Base-by-base conservation (phyloP, 2,888 invertebrate genomes). In the Tyria jacobaeae region DNA sequence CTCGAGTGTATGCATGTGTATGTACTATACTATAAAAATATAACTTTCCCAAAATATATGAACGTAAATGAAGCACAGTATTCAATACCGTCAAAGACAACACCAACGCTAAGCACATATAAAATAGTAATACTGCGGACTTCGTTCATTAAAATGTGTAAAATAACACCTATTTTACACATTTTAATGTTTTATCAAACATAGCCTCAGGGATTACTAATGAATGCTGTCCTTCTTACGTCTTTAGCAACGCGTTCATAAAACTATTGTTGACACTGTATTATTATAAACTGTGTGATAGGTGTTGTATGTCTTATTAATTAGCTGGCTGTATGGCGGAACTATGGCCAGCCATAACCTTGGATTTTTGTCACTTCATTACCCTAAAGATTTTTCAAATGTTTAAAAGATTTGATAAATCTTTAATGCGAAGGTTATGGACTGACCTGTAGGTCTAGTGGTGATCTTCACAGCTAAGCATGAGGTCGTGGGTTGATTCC, bases 191-290 rank as follows among this genome's bases (percentile, higher is more conserved):
- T 52, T 62, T 37, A 60, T 49, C 59, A 75, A 56, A 49, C 49
- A 58, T 58, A 61, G 35, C 27, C 25, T 9, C 27, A 52, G 24
- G 59, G 65, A 60, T 55, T 57, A 50, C 68, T 66, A 63, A 75
- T 62, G 39, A 48, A 56, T 64, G 24, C 5, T 41, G 75, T 66
- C 73, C 72, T 75, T 71, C 72, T 64, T 51, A 24, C 12, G n/a
- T 50, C 59, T 60, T 75, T 64, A 66, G 60, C 53, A 47, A 21
- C 34, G 54, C 37, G 48, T 25, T 63, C 59, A 50, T 66, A 66
- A 60, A 75, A 47, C 48, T 9, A 49, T 62, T 75, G 47, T 68
- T 66, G 68, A 68, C 69, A 41, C 27, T 60, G 34, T 44, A 62
- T 48, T 65, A 50, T 68, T 71, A 59, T 44, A 34, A 21, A 7